phyloP scores from a whole-genome alignment of 2,797 vertebrate species.

The Pagetopsis macropterus region DNA sequence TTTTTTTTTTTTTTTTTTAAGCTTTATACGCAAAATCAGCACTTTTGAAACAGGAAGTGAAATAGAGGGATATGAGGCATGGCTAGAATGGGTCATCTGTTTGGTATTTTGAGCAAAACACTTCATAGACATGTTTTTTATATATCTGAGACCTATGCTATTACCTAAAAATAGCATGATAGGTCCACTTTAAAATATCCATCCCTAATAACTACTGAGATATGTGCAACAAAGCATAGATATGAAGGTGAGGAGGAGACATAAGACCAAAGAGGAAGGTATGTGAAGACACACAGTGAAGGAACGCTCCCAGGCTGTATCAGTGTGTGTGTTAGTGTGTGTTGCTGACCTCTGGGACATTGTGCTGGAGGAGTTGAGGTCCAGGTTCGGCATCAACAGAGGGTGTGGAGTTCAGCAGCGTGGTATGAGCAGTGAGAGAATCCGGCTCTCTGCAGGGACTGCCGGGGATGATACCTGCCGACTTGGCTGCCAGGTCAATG shows the following conservation, averaged over 20 bases:
- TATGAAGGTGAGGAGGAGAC: not conserved
- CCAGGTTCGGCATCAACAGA: conserved; percentile 61
- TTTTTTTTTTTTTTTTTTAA: too few relatives aligned
- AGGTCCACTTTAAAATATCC: too few relatives aligned
- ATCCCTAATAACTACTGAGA: too few relatives aligned
- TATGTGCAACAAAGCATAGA: not conserved
- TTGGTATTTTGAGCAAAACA: too few relatives aligned
- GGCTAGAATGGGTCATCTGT: too few relatives aligned
- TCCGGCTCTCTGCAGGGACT: conserved; percentile 86
- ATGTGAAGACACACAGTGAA: not conserved
- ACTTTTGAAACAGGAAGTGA: too few relatives aligned
- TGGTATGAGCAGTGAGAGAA: conserved; percentile 56
- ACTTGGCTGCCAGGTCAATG: conserved; percentile 95
- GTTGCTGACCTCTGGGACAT: conserved; percentile 80
- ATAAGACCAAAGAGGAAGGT: not conserved
- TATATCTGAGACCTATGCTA: too few relatives aligned
- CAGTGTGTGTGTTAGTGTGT: not conserved
- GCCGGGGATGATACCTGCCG: conserved; percentile 95
- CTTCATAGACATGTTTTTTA: too few relatives aligned
- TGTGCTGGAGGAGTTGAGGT: conserved; percentile 77
- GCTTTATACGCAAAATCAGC: too few relatives aligned
- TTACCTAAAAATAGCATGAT: too few relatives aligned
- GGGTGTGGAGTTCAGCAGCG: conserved; percentile 58
- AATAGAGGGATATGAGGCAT: too few relatives aligned
- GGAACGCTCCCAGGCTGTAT: not conserved